Conservation (phyloP, 2,113 vertebrate species). For the Spilogale gracilis region DNA sequence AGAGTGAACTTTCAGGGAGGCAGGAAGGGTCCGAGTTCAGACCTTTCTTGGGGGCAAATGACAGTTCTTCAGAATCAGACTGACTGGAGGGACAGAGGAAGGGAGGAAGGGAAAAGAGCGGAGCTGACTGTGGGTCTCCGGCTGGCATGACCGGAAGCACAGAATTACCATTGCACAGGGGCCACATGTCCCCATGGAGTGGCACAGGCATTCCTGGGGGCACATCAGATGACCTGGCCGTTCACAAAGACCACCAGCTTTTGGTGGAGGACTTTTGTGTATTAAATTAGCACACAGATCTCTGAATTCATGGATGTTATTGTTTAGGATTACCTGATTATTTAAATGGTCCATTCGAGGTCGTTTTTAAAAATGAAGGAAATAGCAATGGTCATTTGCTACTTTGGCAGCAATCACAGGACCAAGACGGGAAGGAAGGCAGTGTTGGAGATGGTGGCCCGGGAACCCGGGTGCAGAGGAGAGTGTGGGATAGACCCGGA, state of each 20-base stretch:
- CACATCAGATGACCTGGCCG: not conserved
- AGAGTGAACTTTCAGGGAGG: not conserved
- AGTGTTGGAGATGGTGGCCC: accelerated
- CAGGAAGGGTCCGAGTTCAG: not conserved
- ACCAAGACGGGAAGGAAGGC: not conserved
- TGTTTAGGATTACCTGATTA: not conserved
- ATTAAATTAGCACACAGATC: not conserved
- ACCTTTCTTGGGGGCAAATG: not conserved
- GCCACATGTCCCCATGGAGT: not conserved
- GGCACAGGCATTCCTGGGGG: not conserved
- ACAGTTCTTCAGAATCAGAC: not conserved
- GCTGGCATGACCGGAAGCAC: not conserved
- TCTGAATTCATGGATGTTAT: not conserved
- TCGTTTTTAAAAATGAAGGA: not conserved
- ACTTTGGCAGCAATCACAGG: not conserved
- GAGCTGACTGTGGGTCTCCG: not conserved
- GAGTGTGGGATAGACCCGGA: not conserved
- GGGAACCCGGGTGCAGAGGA: not conserved
- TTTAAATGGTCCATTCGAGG: not conserved
- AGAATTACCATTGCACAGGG: not conserved
- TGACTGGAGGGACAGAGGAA: not conserved
- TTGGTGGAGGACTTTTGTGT: not conserved
- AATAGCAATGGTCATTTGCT: accelerated
- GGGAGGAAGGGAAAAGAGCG: not conserved
- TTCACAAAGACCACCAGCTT: not conserved